Base-by-base conservation (phyloP, 2,113 vertebrate species). In the Panthera uncia region DNA sequence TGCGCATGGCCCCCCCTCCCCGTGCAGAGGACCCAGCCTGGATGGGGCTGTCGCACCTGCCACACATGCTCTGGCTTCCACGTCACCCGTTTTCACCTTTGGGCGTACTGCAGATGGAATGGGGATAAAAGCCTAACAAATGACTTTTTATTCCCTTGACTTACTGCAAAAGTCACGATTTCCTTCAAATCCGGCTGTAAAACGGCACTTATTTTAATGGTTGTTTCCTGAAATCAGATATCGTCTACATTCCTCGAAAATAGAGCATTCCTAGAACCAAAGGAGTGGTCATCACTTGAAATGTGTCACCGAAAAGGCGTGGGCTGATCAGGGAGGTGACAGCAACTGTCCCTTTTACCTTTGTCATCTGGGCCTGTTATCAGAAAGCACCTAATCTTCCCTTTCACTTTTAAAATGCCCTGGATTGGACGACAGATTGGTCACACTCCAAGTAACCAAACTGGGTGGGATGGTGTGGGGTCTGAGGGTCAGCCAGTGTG, bases 171-270 rank as follows among this genome's bases (percentile, higher is more conserved):
- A 38, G 15, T 76, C 41, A 65, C 0, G 0, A 5, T 86, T 66
- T 96, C 41, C 61, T 85, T 91, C 57, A 91, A 89, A 80, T 89
- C 15, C 55, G 61, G 31, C 6, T 38, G 8, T 25, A 41, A 89
- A 92, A 79, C 31, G 12, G 27, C 52, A 61, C 65, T 83, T n/a
- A 21, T 9, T 89, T 73, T 7, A 50, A 48, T 8, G 5, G 50
- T 78, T 73, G 31, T n/a, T 90, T 91, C 38, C 19, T 27, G n/a
- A 83, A 84, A 74, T 96, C 78, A 45, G 57, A 38, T 88, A 57
- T 36, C 36, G 27, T 65, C 41, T 76, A 36, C 33, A 13, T 66
- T 85, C 36, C 4, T 7, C 38, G 4, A 21, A 76, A 92, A 84
- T 27, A 63, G 36, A 36, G 36, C 36, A 36, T 89, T 31, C 21